Evolutionary conservation across 2,888 invertebrate species (phyloP).

Genomic region (Drymonia ruficornis): DNA sequence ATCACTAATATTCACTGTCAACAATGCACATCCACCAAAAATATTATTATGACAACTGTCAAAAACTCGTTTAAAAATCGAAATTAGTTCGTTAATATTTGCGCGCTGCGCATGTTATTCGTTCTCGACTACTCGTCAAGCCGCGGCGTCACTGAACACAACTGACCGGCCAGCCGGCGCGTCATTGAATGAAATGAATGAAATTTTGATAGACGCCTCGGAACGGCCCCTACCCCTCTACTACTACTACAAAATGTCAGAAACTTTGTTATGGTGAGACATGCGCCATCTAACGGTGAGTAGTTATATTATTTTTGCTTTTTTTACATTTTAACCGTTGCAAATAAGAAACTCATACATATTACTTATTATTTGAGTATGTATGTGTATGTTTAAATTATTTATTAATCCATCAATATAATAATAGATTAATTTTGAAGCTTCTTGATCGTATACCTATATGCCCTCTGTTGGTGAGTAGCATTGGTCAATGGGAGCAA

Average conservation of each 20-base stretch:
- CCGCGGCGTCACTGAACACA: slow-evolving; percentile 10
- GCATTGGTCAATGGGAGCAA: slow-evolving; percentile 7
- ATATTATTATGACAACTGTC: slow-evolving; percentile 46
- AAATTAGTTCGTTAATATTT: slow-evolving; percentile 72
- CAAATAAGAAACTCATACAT: no score
- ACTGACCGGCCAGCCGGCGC: slow-evolving; percentile 62
- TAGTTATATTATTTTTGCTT: slow-evolving; percentile 9
- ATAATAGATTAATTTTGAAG: no score
- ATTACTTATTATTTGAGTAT: no score
- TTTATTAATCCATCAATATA: no score
- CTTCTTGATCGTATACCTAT: background rate
- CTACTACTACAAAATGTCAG: slow-evolving; percentile 37
- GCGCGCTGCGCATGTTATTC: slow-evolving; percentile 57
- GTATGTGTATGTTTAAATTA: no score
- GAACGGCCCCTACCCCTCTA: slow-evolving; percentile 46
- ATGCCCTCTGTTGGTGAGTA: slow-evolving; percentile 42
- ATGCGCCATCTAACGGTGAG: slow-evolving; percentile 35
- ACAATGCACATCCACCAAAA: slow-evolving; percentile 35
- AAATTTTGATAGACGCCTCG: slow-evolving; percentile 40
- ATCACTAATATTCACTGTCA: slow-evolving; percentile 36
- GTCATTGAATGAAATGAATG: slow-evolving; percentile 74
- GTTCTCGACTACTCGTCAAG: slow-evolving; percentile 22
- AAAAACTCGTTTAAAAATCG: slow-evolving; percentile 71
- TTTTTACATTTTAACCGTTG: no score
- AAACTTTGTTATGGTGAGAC: slow-evolving; percentile 19